Base-by-base conservation (phyloP, 2,888 invertebrate species). In the Amphipoea lucens region DNA sequence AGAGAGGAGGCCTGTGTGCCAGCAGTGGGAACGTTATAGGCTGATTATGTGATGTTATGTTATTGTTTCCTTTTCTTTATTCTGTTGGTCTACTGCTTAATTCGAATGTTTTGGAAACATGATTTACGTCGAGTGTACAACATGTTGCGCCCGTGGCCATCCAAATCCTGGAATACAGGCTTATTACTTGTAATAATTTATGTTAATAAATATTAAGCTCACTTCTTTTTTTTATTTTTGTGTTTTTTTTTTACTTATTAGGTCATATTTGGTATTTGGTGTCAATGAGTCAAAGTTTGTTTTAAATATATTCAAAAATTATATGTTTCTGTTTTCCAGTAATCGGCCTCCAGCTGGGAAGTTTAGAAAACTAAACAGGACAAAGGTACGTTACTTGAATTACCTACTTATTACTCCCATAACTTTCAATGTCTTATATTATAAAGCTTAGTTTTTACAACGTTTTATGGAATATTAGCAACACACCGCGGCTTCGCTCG, bases 301-400 rank as follows among this genome's bases (percentile, higher is more conserved):
- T 14, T 62, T 29, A 75, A 17, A 23, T 29, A 17, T 36, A 54
- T 65, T 62, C 0, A 51, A 29, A 54, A 66, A 36, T 48, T 11
- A 23, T 70, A 20, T 65, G 60, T 81, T 76, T 85, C 63, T 82
- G n/a, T 83, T 79, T 88, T 88, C 62, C 89, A 89, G 89, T 89
- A 89, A 88, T 67, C 76, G 75, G 80, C 71, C 78, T 67, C 74
- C 71, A 69, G 51, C 69, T 65, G 40, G 74, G 67, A 29, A 74
- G 71, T 78, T 66, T 76, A 72, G 40, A 71, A 73, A 65, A 70
- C 60, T 60, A 76, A 82, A 67, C 57, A 76, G 40, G 70, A 77
- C 73, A 45, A 23, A 62, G 83, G 87, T 85, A 66, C 42, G 86
- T 83, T 36, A 29, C 54, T 48, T 63, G 11, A 54, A 63, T 73